Conservation (phyloP, 2,888 invertebrate species). For the Napeogenes inachia region DNA sequence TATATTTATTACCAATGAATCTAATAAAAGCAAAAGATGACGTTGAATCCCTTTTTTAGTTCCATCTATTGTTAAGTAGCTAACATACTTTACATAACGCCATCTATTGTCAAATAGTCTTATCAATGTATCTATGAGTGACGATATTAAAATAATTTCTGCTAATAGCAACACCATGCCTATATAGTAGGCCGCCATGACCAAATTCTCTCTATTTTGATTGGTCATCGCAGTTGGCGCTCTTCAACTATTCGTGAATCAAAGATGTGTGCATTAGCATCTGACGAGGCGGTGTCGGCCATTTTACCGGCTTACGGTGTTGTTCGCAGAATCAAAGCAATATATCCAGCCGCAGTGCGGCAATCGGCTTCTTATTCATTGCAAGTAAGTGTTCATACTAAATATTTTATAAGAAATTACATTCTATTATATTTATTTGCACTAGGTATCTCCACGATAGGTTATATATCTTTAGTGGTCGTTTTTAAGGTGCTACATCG, state of each 20-base stretch:
- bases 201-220: constrained; percentile 57
- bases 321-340: constrained; percentile 29
- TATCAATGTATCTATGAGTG: constrained; percentile 26
- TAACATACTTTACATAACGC: background rate
- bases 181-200: constrained; percentile 59
- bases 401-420: constrained; percentile 5
- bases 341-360: constrained; percentile 64
- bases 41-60: background rate
- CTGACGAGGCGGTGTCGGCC: constrained; percentile 51
- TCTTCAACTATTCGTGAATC: constrained; percentile 29
- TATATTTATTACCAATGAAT: background rate
- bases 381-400: constrained; percentile 45
- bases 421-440: constrained; percentile 50
- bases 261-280: constrained; percentile 34
- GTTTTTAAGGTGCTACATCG: constrained; percentile 77
- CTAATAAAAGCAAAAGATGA: background rate
- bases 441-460: constrained; percentile 80
- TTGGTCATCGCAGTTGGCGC: constrained; percentile 48
- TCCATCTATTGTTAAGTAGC: constrained; percentile 34
- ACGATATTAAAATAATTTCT: constrained; percentile 49
- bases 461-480: constrained; percentile 73
- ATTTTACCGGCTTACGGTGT: constrained; percentile 50
- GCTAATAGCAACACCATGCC: constrained; percentile 48
- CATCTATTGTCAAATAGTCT: constrained; percentile 18
- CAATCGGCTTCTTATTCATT: constrained; percentile 45